Evolutionary conservation across 2,113 vertebrate genomes (phyloP).

Genomic region (Ictalurus furcatus): DNA sequence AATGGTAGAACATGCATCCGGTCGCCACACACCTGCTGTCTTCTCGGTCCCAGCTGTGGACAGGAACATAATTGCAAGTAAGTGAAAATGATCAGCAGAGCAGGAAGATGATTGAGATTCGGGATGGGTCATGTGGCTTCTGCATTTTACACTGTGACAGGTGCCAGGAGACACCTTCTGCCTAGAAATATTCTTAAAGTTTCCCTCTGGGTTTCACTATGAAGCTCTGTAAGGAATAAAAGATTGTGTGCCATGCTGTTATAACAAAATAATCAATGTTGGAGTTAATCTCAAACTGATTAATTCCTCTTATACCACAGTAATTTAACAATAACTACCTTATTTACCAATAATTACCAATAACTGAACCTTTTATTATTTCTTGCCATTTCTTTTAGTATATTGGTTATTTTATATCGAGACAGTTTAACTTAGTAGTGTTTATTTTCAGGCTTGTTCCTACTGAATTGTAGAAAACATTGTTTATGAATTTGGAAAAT

Average conservation of each 20-base stretch:
- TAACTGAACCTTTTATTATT: too few species aligned
- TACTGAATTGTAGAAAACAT: too few species aligned
- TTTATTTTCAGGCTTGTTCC: too few species aligned
- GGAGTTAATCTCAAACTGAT: background rate
- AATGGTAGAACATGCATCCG: constrained; percentile 2
- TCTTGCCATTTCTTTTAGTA: too few species aligned
- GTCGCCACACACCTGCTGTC: constrained; percentile 13
- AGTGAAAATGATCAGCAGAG: constrained; percentile 32
- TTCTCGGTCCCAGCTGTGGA: constrained; percentile 12
- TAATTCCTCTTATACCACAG: background rate
- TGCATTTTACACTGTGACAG: background rate
- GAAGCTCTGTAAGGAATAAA: background rate
- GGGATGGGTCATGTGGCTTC: background rate
- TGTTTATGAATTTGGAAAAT: too few species aligned
- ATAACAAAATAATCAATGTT: background rate
- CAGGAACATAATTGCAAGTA: constrained; percentile 8
- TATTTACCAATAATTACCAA: too few species aligned
- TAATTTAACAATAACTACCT: too few species aligned
- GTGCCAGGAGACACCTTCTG: background rate
- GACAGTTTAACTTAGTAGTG: too few species aligned
- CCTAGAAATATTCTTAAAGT: too few species aligned
- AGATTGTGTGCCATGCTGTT: background rate
- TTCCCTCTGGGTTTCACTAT: background rate
- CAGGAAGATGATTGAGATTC: constrained; percentile 21
- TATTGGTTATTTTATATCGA: too few species aligned